Evolutionary conservation across 1,140 invertebrate species (phyloP), one percentile per base, ranked within the genome.

Genomic region (Drosophila azteca): DNA sequence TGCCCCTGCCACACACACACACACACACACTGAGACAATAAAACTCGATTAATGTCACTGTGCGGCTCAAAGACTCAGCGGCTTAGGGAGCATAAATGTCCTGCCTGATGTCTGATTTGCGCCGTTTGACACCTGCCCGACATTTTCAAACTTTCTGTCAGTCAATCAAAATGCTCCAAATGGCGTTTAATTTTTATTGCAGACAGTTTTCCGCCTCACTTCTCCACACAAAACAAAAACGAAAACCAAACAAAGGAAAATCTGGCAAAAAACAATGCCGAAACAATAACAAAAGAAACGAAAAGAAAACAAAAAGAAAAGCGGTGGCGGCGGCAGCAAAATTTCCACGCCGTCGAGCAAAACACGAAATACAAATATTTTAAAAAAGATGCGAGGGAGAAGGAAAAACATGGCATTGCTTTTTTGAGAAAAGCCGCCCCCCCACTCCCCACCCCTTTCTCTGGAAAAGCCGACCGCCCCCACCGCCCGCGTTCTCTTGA

Each of bases 161-260:
- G 62, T 85, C 81, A 85, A 85, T 85, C 81, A 87, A 85, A 77
- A 55, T 48, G 62, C 74, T 70, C 78, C 63, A 75, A 85, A 67
- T 68, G 69, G 69, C 82, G 55, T 87, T 87, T 87, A 87, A 82
- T 87, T 85, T 85, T 85, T 75, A 78, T 85, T 59, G 68, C 83
- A 74, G 82, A 61, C 77, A 61, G 51, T 76, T 85, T 65, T 55
- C 58, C 49, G 31, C 35, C 39, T 44, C 58, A 64, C 51, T 57
- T 57, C 44, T 39, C 48, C 31, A 20, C 22, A 66, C 51, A 44
- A 77, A 50, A 54, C 71, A 54, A 43, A 48, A 29, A 55, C 13
- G 8, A 24, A 65, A 68, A 15, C 39, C 20, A 15, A 15, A 39
- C 50, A 64, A 74, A 74, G 58, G 46, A 67, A 76, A 61, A 51